phyloP scores from a whole-genome alignment of 2,797 vertebrate genomes.

The Etheostoma perlongum region DNA sequence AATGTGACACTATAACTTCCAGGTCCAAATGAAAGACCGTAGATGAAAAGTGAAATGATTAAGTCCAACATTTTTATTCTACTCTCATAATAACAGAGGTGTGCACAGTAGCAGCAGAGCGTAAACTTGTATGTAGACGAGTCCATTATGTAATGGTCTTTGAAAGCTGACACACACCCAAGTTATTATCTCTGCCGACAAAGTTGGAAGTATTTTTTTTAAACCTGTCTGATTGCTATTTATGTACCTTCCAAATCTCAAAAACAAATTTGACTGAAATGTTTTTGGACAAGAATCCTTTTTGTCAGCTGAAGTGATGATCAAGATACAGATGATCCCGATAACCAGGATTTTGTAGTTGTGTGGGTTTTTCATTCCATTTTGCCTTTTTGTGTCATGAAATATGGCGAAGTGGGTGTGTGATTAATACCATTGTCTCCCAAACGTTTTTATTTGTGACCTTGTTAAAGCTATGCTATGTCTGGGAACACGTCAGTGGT shows the following conservation, averaged over 20 bases:
- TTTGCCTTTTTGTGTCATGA: neutral
- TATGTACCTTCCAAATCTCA: neutral
- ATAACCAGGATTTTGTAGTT: neutral
- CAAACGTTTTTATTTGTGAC: neutral
- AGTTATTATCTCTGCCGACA: slow-evolving; percentile 41
- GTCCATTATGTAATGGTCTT: slow-evolving; percentile 24
- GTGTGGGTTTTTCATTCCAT: neutral
- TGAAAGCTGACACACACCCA: slow-evolving; percentile 38
- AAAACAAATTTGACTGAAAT: slow-evolving; percentile 4
- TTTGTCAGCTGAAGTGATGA: neutral
- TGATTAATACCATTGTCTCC: neutral
- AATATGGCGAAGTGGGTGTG: neutral
- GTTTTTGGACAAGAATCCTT: neutral
- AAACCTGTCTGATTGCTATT: slow-evolving; percentile 10
- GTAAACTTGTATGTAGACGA: slow-evolving; percentile 12
- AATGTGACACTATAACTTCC: slow-evolving; percentile 37
- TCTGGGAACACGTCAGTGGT: neutral
- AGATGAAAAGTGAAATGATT: slow-evolving; percentile 33
- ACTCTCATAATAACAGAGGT: slow-evolving; percentile 44
- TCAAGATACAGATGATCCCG: neutral
- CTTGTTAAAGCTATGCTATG: neutral
- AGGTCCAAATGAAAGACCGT: slow-evolving; percentile 20
- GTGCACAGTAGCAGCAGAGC: slow-evolving; percentile 29
- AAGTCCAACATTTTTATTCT: slow-evolving; percentile 40
- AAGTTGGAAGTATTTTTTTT: slow-evolving; percentile 1